A percentile compares a stretch with the other conserved stretches of the same genome.
phyloP scores from a whole-genome alignment of 1,140 invertebrate genomes.

The Eriosoma lanigerum region DNA sequence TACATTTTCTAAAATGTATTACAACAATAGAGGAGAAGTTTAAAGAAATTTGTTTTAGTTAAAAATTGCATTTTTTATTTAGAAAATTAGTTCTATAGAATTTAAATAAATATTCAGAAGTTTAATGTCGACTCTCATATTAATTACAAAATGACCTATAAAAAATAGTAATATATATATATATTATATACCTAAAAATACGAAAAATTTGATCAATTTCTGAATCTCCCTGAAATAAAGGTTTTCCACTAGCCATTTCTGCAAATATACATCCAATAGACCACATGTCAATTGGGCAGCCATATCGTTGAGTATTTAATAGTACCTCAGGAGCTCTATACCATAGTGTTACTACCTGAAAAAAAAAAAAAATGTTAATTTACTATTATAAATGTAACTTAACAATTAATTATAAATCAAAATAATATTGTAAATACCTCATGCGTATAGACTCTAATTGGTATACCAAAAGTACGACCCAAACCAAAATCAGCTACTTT shows the following conservation, averaged over 20 bases:
- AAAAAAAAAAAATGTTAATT: no score
- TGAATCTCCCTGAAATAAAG: conserved; percentile 92
- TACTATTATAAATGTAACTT: no score
- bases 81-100: no score
- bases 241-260: conserved; percentile 88
- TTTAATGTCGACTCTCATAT: no score
- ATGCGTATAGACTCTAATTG: conserved; percentile 95
- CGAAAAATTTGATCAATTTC: conserved; percentile 94
- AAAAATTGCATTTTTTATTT: no score
- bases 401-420: no score
- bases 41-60: no score
- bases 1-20: no score
- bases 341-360: conserved; percentile 91
- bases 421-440: conserved; percentile 74
- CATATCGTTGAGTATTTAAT: conserved; percentile 83
- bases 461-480: conserved; percentile 92
- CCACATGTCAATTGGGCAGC: conserved; percentile 95
- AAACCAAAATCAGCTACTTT: conserved; percentile 99
- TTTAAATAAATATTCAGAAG: no score
- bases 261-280: conserved; percentile 95
- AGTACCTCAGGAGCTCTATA: conserved; percentile 97
- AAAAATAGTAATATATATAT: no score
- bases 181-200: conserved; percentile 84
- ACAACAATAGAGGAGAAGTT: no score
- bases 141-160: no score